phyloP scores from a whole-genome alignment of 2,113 vertebrate species.

The Crocuta crocuta region DNA sequence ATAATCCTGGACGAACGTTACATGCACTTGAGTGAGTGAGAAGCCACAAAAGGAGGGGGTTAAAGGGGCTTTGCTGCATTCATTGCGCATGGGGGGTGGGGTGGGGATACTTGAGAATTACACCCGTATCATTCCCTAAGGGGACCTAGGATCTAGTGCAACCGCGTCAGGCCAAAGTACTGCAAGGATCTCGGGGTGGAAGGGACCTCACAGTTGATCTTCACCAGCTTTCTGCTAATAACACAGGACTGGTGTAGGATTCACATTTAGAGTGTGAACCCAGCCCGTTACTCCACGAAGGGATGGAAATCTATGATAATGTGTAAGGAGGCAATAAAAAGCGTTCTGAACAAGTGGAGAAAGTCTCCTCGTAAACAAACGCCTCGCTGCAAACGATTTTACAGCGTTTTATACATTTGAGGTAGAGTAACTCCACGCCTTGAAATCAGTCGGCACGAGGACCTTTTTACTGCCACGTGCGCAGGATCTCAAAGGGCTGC shows the following conservation, averaged over 20 bases:
- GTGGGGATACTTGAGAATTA: background rate
- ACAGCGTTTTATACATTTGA: background rate
- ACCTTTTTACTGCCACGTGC: background rate
- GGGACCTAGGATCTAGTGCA: background rate
- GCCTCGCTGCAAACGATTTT: background rate
- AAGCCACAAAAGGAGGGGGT: background rate
- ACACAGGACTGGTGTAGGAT: background rate
- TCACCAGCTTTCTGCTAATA: background rate
- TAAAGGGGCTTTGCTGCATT: background rate
- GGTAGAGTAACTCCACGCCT: background rate
- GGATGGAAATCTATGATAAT: background rate
- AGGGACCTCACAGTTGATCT: background rate
- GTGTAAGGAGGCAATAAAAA: background rate
- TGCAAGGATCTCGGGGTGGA: background rate
- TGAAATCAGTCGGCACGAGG: no score
- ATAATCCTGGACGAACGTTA: background rate
- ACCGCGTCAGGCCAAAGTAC: background rate
- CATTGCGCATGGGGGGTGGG: background rate
- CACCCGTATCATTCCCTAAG: background rate
- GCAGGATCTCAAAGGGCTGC: background rate
- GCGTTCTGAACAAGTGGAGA: background rate
- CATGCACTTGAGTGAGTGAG: no score
- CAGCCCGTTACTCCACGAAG: background rate
- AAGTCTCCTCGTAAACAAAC: background rate
- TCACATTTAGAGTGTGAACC: fast-evolving